Conservation (phyloP, 1,140 invertebrate species). For the Magallana gigas region DNA sequence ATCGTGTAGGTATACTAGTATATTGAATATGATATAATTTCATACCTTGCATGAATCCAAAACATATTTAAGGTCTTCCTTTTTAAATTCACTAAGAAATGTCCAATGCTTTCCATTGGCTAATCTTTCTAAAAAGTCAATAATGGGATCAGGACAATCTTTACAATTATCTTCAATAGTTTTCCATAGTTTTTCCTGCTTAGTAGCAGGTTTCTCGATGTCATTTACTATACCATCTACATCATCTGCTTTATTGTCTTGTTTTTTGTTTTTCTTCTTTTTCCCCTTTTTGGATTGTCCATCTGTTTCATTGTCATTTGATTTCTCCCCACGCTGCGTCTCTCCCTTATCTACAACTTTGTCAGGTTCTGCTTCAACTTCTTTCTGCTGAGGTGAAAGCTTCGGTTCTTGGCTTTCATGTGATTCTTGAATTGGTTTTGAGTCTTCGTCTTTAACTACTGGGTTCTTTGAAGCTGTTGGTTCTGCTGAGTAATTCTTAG, state of each 20-base stretch:
- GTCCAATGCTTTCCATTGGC: slow-evolving; percentile 10
- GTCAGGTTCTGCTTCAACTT: not conserved
- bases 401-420: not conserved
- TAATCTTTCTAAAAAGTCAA: not conserved
- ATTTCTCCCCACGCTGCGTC: not conserved
- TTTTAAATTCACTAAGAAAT: not conserved
- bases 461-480: not conserved
- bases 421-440: not conserved
- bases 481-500: not conserved
- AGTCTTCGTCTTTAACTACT: not conserved
- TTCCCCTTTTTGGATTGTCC: not conserved
- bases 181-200: not conserved
- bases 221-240: not conserved
- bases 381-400: not conserved
- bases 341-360: not conserved
- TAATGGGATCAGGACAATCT: not conserved
- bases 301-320: not conserved
- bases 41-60: slow-evolving; percentile 7
- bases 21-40: not conserved
- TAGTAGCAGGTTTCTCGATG: not conserved
- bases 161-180: not conserved
- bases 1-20: no score
- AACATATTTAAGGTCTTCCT: not conserved
- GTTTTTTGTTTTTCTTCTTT: not conserved
- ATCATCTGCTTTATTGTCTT: not conserved